phyloP scores from a whole-genome alignment of 2,888 invertebrate species.

The Drosophila fulvimacula region DNA sequence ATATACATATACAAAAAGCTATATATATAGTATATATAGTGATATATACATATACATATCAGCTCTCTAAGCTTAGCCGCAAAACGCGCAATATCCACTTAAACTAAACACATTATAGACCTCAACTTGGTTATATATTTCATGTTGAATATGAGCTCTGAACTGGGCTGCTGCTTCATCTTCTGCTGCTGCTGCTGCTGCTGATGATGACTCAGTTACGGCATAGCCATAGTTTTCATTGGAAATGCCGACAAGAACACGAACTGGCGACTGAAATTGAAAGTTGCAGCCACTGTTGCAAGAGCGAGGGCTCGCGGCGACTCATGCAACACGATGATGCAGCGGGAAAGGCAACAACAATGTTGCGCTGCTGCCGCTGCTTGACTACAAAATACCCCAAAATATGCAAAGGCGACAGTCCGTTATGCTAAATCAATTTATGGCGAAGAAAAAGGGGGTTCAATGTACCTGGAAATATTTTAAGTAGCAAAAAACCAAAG shows the following conservation, averaged over 20 bases:
- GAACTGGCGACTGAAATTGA: constrained; percentile 46
- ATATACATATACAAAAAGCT: not conserved
- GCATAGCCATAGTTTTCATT: constrained; percentile 37
- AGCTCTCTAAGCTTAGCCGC: constrained; percentile 45
- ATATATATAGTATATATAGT: constrained; percentile 7
- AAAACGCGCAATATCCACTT: constrained; percentile 43
- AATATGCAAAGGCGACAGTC: constrained; percentile 12
- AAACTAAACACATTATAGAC: constrained; percentile 29
- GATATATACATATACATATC: constrained; percentile 7
- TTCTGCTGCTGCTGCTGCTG: too few species aligned
- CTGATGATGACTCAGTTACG: constrained; percentile 55
- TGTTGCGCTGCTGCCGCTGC: constrained; percentile 8
- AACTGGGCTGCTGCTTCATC: not conserved
- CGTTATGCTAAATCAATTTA: constrained; percentile 32
- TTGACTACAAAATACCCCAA: constrained; percentile 37
- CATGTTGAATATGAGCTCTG: constrained; percentile 28
- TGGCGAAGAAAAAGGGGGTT: not conserved
- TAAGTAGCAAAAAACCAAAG: not conserved
- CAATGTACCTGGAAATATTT: not conserved
- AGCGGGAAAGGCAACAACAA: constrained; percentile 25
- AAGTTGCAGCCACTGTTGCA: constrained; percentile 46
- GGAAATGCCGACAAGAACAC: constrained; percentile 36
- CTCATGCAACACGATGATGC: constrained; percentile 50
- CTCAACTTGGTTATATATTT: constrained; percentile 11
- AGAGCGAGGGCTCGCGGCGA: constrained; percentile 20